phyloP scores from a whole-genome alignment of 2,888 invertebrate genomes.

The Tenthredo distinguenda region DNA sequence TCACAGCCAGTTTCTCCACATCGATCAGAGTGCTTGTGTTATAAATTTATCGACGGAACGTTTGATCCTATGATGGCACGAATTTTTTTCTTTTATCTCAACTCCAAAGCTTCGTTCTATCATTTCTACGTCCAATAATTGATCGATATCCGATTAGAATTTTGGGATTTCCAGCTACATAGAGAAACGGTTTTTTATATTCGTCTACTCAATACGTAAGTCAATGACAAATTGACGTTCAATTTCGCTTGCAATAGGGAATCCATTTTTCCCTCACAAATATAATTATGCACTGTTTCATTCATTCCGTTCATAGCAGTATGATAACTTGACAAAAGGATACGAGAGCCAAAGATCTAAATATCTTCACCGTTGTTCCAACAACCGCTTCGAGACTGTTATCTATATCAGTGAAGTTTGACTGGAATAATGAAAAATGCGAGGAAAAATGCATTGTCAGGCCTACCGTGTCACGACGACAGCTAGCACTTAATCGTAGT shows the following conservation, averaged over 20 bases:
- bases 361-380: background rate
- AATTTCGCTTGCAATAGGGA: background rate
- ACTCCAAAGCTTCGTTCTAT: constrained; percentile 56
- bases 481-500: background rate
- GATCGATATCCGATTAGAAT: constrained; percentile 57
- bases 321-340: background rate
- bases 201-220: background rate
- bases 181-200: background rate
- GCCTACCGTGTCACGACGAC: background rate
- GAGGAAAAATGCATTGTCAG: background rate
- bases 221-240: background rate
- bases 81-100: constrained; percentile 52
- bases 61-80: constrained; percentile 45
- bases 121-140: constrained; percentile 56
- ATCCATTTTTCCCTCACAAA: background rate
- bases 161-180: background rate
- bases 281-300: background rate
- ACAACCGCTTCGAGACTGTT: background rate
- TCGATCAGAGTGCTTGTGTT: constrained; percentile 24
- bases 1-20: constrained; percentile 78
- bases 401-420: constrained; percentile 33
- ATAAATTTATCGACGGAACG: constrained; percentile 28
- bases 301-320: background rate
- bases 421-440: background rate
- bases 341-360: background rate